Conservation (phyloP, 2,888 invertebrate genomes). For the Phlogophora meticulosa region DNA sequence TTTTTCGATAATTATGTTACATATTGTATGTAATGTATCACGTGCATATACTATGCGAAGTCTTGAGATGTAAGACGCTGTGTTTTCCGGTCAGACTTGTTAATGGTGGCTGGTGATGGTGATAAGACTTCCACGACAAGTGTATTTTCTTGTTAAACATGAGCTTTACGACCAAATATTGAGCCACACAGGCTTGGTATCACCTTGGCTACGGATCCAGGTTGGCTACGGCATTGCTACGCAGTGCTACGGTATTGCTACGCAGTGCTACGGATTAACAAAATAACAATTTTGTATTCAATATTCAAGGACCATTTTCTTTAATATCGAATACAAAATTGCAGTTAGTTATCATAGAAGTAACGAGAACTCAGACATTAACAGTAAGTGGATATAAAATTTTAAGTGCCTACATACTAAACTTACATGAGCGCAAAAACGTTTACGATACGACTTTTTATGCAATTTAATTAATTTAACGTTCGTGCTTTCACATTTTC, state of each 20-base stretch:
- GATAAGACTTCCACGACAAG: not conserved
- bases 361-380: not conserved
- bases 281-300: too few relatives aligned
- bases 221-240: not conserved
- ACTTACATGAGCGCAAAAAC: not conserved
- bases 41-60: not conserved
- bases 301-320: too few relatives aligned
- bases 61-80: not conserved
- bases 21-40: too few relatives aligned
- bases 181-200: too few relatives aligned
- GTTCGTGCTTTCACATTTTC: not conserved
- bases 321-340: not conserved
- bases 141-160: too few relatives aligned
- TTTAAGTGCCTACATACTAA: not conserved
- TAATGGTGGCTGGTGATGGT: not conserved
- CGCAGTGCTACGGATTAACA: not conserved
- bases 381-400: not conserved
- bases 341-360: not conserved
- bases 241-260: not conserved
- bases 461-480: not conserved
- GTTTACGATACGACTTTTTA: not conserved
- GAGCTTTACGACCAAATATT: too few relatives aligned
- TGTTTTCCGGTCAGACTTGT: not conserved
- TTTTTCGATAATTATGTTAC: too few relatives aligned
- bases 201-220: not conserved